Base-by-base conservation (phyloP, 2,888 invertebrate genomes). In the Tethea ocularis region DNA sequence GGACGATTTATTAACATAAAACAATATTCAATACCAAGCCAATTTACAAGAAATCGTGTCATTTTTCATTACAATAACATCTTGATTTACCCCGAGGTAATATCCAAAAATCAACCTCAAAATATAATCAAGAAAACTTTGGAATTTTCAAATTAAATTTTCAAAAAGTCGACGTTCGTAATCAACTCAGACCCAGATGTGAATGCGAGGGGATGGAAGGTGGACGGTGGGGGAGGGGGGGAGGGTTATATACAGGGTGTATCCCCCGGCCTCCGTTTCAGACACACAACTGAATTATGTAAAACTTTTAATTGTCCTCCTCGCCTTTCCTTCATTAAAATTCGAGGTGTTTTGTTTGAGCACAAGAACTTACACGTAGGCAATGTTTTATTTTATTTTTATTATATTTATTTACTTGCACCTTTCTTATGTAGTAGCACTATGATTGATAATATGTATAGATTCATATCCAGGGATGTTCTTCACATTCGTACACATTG, bases 271-370 rank as follows among this genome's bases (percentile, higher is more conserved):
- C 67, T 67, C 61, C 61, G 63, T 63, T 68, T 74, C 77, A 78
- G 77, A 75, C 77, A 78, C 71, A 78, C 77, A 77, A 78, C 78
- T 82, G 80, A 85, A 84, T 86, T 83, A 85, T 85, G 82, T 75
- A 79, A 76, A 84, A 87, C 79, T 87, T 87, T 86, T 86, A 87
- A 87, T 87, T 86, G 84, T 86, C 81, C 72, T 78, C 73, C 76
- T 75, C 75, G 74, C 76, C 73, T 80, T 75, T 75, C 83, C 80
- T 83, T 87, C 84, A 83, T 88, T 87, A 86, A 84, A 85, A 87
- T 84, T 84, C 78, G 82, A 80, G 77, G 77, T 81, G 79, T 83
- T 80, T 80, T 78, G 80, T 83, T 77, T 78, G 71, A 69, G 72
- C 68, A 74, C 77, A 77, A 77, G 74, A 81, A 79, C 61, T 33